Conservation (phyloP, 2,888 invertebrate species). For the Clistopyga incitator region DNA sequence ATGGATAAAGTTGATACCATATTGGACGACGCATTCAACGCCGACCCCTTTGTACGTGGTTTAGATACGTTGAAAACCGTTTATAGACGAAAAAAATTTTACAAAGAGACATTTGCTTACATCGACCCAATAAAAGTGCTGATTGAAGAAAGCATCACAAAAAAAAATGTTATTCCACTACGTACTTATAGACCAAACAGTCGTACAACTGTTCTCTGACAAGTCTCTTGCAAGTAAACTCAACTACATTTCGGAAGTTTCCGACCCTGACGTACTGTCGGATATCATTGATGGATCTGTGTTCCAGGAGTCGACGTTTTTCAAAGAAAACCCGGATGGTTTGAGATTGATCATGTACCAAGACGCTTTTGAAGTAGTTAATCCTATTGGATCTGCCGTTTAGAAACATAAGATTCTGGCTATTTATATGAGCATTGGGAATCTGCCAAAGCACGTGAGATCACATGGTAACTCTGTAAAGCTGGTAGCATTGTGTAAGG, state of each 20-base stretch:
- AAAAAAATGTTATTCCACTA: neutral
- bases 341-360: slow-evolving; percentile 50
- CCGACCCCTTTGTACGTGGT: neutral
- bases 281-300: neutral
- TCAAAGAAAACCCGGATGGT: neutral
- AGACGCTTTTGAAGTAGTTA: slow-evolving; percentile 55
- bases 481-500: slow-evolving; percentile 49
- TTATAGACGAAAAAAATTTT: neutral
- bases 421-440: slow-evolving; percentile 51
- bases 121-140: neutral
- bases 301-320: neutral
- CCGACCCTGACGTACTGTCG: neutral
- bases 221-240: neutral
- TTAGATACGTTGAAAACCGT: neutral
- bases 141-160: neutral
- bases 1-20: neutral
- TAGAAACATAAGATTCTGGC: slow-evolving; percentile 51
- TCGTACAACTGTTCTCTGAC: neutral
- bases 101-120: slow-evolving; percentile 6
- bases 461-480: slow-evolving; percentile 56
- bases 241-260: neutral
- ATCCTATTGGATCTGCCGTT: slow-evolving; percentile 45
- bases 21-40: neutral
- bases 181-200: neutral
- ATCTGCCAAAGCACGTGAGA: slow-evolving; percentile 43